A percentile compares a stretch with the other conserved stretches of the same genome.
These are phyloP conservation scores for Sprattus sprattus DNA, from an alignment of 2,113 vertebrate species.

Conservation along the genomic window DNA sequence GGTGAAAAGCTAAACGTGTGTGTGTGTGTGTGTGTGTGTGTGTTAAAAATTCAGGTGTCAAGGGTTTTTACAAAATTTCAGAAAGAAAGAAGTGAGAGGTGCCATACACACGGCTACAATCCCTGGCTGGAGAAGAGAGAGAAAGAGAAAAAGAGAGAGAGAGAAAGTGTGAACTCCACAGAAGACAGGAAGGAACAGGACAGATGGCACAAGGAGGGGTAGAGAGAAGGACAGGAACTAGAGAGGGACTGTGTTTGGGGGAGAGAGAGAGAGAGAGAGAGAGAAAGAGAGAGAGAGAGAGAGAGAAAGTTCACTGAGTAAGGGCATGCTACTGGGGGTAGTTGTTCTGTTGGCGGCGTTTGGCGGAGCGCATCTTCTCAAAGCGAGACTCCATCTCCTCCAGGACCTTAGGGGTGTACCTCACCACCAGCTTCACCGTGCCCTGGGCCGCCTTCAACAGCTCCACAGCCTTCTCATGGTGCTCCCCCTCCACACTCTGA, in stretches of 20 bases:
- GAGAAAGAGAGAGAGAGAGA: constrained; percentile 41
- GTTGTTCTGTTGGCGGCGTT: constrained; percentile 95
- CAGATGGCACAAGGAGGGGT: constrained; percentile 51
- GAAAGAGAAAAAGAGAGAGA: constrained; percentile 18
- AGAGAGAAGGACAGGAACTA: background rate
- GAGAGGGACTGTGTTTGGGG: background rate
- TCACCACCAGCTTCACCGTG: constrained; percentile 86
- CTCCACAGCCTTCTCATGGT: constrained; percentile 90
- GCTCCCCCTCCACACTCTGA: constrained; percentile 89
- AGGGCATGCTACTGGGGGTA: constrained; percentile 70
- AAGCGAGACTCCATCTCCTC: constrained; percentile 94
- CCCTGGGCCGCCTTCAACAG: constrained; percentile 88
- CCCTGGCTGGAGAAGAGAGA: constrained; percentile 47
- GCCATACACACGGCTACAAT: constrained; percentile 49
- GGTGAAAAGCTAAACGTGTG: background rate
- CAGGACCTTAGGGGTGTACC: constrained; percentile 87
- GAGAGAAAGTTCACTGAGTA: constrained; percentile 39
- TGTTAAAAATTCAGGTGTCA: constrained; percentile 22
- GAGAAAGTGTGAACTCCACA: background rate
- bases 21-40: constrained; percentile 47
- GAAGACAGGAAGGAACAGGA: constrained; percentile 27
- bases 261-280: background rate
- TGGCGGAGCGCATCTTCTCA: constrained; percentile 97
- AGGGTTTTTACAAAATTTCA: constrained; percentile 57
- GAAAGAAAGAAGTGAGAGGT: constrained; percentile 47